These are phyloP conservation scores for Myrmecobius fasciatus DNA, from an alignment of 2,113 vertebrate genomes.

Conservation along the genomic window DNA sequence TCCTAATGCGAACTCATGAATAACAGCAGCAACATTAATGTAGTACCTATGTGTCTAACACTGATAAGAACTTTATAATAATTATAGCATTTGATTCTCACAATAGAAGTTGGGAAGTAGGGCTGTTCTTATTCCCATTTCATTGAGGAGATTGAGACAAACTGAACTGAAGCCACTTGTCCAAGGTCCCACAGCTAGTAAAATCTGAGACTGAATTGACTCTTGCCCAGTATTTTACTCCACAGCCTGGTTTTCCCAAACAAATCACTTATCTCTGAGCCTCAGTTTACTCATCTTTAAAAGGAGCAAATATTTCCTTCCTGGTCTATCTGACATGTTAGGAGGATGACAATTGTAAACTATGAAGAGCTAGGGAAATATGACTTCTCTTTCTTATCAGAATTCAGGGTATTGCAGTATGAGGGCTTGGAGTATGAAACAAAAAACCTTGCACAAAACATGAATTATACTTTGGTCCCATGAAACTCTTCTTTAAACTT, in stretches of 20 bases:
- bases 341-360: too few relatives aligned
- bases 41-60: neutral
- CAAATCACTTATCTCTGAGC: neutral
- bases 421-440: too few relatives aligned
- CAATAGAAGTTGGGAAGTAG: neutral
- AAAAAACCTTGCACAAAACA: too few relatives aligned
- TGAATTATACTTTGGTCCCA: too few relatives aligned
- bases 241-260: too few relatives aligned
- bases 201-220: neutral
- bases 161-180: neutral
- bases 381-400: too few relatives aligned
- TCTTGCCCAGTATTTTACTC: too few relatives aligned
- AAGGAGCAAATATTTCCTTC: too few relatives aligned
- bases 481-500: too few relatives aligned
- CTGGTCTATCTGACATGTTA: too few relatives aligned
- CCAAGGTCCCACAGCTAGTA: neutral
- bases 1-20: neutral
- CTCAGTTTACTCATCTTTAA: neutral
- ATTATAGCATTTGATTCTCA: neutral
- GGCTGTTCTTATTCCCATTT: neutral
- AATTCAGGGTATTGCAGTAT: too few relatives aligned
- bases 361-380: too few relatives aligned
- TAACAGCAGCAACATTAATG: neutral
- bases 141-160: neutral
- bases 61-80: neutral